Evolutionary conservation across 1,140 invertebrate species (phyloP).

Genomic region (Drosophila azteca): DNA sequence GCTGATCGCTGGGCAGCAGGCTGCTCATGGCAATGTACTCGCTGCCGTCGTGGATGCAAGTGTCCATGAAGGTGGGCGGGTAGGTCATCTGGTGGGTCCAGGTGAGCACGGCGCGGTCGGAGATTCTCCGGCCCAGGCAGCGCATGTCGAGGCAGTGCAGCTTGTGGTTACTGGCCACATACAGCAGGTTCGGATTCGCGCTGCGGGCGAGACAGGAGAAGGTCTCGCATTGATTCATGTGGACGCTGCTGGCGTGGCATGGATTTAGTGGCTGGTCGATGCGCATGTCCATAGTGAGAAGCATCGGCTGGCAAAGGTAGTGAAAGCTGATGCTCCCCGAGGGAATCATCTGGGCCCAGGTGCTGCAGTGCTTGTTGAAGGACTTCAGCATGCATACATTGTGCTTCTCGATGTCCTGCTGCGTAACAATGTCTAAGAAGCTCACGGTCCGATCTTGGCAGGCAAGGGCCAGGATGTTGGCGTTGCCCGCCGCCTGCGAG

Average conservation of each 20-base stretch:
- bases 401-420: conserved; percentile 52
- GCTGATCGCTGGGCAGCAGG: conserved; percentile 38
- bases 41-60: conserved; percentile 22
- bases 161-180: conserved; percentile 69
- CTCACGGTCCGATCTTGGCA: conserved; percentile 51
- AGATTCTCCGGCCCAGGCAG: conserved; percentile 51
- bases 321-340: conserved; percentile 41
- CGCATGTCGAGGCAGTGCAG: conserved; percentile 63
- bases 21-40: conserved; percentile 56
- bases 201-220: conserved; percentile 52
- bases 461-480: conserved; percentile 46
- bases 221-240: conserved; percentile 41
- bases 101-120: conserved; percentile 57
- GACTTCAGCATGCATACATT: conserved; percentile 46
- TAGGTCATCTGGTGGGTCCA: conserved; percentile 71
- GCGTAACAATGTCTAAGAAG: conserved; percentile 44
- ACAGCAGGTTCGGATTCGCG: conserved; percentile 56
- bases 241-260: conserved; percentile 58
- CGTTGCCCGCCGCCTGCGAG: conserved; percentile 27
- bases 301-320: conserved; percentile 52
- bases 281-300: conserved; percentile 55
- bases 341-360: conserved; percentile 57
- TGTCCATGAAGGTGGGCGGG: conserved; percentile 56
- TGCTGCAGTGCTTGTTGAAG: conserved; percentile 24
- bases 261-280: conserved; percentile 46